Conservation (phyloP, 2,888 invertebrate species). For the Cheilosia impressa region DNA sequence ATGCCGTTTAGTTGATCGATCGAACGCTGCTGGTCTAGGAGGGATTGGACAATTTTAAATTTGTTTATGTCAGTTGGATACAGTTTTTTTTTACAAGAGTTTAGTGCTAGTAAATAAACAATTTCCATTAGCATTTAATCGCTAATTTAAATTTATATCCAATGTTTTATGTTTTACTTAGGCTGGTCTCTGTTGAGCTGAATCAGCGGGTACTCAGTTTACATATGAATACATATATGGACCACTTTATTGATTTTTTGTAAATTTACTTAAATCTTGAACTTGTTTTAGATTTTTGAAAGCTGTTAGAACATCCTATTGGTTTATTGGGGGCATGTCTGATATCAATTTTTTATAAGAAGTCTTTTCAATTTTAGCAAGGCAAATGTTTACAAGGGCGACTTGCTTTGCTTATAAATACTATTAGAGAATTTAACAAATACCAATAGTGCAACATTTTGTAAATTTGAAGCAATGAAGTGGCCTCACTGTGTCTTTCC, state of each 20-base stretch:
- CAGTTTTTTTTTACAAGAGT: background rate
- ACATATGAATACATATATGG: background rate
- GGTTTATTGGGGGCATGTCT: no score
- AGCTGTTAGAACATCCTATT: no score
- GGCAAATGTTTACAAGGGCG: no score
- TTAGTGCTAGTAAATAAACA: background rate
- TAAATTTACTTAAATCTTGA: background rate
- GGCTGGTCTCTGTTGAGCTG: background rate
- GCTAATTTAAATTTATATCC: conserved; percentile 27
- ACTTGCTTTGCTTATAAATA: no score
- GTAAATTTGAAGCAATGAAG: no score
- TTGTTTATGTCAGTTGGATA: conserved; percentile 2
- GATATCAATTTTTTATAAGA: no score
- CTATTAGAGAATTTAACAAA: no score
- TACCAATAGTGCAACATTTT: no score
- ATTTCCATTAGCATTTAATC: conserved; percentile 28
- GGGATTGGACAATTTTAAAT: conserved; percentile 2
- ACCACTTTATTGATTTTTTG: background rate
- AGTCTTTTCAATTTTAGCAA: no score
- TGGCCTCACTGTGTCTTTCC: no score
- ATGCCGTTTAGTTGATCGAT: conserved; percentile 50
- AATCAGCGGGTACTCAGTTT: background rate
- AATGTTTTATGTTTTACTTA: conserved; percentile 25
- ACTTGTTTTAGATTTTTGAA: background rate
- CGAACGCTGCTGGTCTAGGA: background rate